Conservation (phyloP, 2,113 vertebrate species). For the Chitala chitala region DNA sequence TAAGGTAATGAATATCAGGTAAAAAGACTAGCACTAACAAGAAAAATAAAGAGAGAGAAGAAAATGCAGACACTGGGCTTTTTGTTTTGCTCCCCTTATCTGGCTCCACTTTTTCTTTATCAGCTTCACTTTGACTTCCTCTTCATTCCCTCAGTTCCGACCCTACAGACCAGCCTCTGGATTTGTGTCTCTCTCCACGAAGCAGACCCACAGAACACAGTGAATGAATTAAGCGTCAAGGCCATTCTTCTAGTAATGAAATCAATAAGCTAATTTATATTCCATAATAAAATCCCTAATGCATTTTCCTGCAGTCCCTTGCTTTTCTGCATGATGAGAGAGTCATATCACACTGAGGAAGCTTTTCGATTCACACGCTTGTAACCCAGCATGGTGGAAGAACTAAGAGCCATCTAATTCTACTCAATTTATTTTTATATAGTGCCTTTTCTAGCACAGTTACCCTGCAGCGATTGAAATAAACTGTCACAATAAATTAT, state of each 20-base stretch:
- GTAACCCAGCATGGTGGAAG: not conserved
- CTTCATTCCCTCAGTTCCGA: not conserved
- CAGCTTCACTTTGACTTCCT: slow-evolving; percentile 21
- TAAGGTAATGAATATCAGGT: slow-evolving; percentile 80
- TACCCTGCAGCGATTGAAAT: not conserved
- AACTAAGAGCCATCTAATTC: no score
- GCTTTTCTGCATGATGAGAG: not conserved
- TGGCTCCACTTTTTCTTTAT: not conserved
- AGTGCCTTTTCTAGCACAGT: no score
- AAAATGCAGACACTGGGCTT: slow-evolving; percentile 69
- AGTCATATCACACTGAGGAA: not conserved
- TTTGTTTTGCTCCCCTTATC: slow-evolving; percentile 14
- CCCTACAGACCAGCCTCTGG: slow-evolving; percentile 13
- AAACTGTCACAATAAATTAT: no score
- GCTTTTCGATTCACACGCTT: not conserved
- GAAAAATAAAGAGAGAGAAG: slow-evolving; percentile 32
- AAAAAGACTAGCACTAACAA: slow-evolving; percentile 49
- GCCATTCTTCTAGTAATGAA: slow-evolving; percentile 54
- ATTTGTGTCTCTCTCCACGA: slow-evolving; percentile 23
- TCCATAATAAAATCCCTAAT: slow-evolving; percentile 43
- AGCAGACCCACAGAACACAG: slow-evolving; percentile 26
- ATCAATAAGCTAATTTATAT: slow-evolving; percentile 57
- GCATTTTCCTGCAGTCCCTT: slow-evolving; percentile 1
- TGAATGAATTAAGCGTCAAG: slow-evolving; percentile 48
- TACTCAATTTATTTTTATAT: not conserved